phyloP scores from a whole-genome alignment of 2,113 vertebrate species.

The Lethenteron reissneri region DNA sequence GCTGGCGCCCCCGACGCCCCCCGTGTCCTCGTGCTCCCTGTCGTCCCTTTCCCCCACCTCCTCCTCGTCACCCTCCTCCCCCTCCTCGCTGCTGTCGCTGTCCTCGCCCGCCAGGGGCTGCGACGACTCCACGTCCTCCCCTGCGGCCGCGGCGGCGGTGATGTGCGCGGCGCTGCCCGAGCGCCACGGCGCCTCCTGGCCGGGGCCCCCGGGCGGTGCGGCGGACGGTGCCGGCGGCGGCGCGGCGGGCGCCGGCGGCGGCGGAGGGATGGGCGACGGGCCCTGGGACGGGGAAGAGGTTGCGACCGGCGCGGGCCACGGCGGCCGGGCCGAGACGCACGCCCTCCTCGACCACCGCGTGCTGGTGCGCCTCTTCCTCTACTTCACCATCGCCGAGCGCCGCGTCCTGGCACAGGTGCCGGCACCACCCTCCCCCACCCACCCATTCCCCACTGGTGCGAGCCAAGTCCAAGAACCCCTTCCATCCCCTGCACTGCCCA shows the following conservation, averaged over 20 bases:
- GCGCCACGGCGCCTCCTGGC: slow-evolving; percentile 34
- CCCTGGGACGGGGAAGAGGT: slow-evolving; percentile 27
- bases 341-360: slow-evolving; percentile 67
- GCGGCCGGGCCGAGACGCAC: slow-evolving; percentile 45
- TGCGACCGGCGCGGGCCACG: slow-evolving; percentile 25
- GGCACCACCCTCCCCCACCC: too few relatives aligned
- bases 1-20: too few relatives aligned
- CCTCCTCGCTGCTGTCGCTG: too few relatives aligned
- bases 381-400: slow-evolving; percentile 84
- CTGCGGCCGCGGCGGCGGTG: slow-evolving; percentile 15
- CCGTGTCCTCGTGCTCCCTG: too few relatives aligned
- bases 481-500: too few relatives aligned
- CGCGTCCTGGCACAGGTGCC: slow-evolving; percentile 37
- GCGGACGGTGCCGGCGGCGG: slow-evolving; percentile 27
- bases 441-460: too few relatives aligned
- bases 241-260: slow-evolving; percentile 18
- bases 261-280: slow-evolving; percentile 24
- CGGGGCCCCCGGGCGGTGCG: slow-evolving; percentile 19
- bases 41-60: too few relatives aligned
- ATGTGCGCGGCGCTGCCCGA: slow-evolving; percentile 35
- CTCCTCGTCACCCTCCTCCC: too few relatives aligned
- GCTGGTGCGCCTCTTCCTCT: slow-evolving; percentile 81
- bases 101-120: too few relatives aligned
- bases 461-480: too few relatives aligned
- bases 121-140: too few relatives aligned